Percentiles rank a stretch among this genome's conserved stretches.
Conservation (phyloP, 2,113 vertebrate genomes). For the Peromyscus californicus region DNA sequence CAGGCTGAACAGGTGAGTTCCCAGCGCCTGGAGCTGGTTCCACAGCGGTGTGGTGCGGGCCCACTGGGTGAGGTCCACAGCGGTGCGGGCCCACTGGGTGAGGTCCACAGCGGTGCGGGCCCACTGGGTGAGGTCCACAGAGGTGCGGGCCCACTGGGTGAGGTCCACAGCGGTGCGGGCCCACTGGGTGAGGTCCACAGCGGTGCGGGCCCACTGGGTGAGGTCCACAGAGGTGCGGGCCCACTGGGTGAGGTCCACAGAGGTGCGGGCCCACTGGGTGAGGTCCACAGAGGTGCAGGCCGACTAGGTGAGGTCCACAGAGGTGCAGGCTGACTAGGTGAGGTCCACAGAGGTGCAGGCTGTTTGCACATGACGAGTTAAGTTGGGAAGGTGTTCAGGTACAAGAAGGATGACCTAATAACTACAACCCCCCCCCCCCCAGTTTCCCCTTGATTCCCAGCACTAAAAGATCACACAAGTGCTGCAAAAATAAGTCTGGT, state of each 20-base stretch:
- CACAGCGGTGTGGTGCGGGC: neutral
- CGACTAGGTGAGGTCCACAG: too few relatives aligned
- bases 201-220: too few relatives aligned
- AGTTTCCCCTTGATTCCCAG: neutral
- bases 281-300: accelerated
- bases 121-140: too few relatives aligned
- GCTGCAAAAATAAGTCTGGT: neutral
- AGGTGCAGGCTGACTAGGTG: too few relatives aligned
- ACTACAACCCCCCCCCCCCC: neutral
- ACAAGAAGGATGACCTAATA: neutral
- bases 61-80: too few relatives aligned
- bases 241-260: accelerated
- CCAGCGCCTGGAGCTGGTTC: neutral
- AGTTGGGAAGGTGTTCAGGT: neutral
- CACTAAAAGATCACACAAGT: neutral
- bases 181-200: neutral
- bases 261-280: accelerated
- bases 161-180: neutral
- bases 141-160: too few relatives aligned
- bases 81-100: too few relatives aligned
- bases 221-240: accelerated
- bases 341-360: neutral
- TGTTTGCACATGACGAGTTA: neutral
- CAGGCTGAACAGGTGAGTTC: constrained; percentile 85
- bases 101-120: neutral